These are phyloP conservation scores for Capreolus pygargus DNA, from an alignment of 2,113 vertebrate species.

Conservation along the genomic window DNA sequence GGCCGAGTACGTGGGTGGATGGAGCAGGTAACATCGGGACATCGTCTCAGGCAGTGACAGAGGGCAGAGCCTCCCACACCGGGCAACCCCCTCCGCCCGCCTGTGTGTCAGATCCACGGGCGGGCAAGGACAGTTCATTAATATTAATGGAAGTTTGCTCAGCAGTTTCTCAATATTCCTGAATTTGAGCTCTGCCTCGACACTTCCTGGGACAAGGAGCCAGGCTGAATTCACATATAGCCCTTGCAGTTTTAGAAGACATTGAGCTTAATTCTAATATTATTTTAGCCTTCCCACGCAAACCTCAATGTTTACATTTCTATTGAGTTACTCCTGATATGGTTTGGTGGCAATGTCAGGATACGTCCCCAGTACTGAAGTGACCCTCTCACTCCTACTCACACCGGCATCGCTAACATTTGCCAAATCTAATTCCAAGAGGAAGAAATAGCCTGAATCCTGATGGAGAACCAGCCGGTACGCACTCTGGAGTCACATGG, in stretches of 20 bases:
- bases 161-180: slow-evolving; percentile 19
- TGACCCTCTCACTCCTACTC: not conserved
- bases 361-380: fast-evolving
- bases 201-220: not conserved
- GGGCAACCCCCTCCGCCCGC: fast-evolving
- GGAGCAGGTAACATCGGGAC: not conserved
- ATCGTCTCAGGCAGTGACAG: not conserved
- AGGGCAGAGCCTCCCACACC: not conserved
- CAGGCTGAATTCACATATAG: not conserved
- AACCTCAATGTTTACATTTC: not conserved
- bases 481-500: fast-evolving
- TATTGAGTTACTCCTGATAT: not conserved
- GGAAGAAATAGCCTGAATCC: fast-evolving
- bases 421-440: not conserved
- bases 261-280: not conserved
- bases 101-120: not conserved
- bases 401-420: fast-evolving
- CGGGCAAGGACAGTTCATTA: not conserved
- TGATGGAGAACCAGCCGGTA: fast-evolving
- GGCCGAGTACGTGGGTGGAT: fast-evolving
- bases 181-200: not conserved
- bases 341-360: not conserved
- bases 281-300: not conserved
- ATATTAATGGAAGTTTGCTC: slow-evolving; percentile 11
- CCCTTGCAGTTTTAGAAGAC: not conserved